Base-by-base conservation (phyloP, 2,888 invertebrate species). In the Leistus spinibarbis region DNA sequence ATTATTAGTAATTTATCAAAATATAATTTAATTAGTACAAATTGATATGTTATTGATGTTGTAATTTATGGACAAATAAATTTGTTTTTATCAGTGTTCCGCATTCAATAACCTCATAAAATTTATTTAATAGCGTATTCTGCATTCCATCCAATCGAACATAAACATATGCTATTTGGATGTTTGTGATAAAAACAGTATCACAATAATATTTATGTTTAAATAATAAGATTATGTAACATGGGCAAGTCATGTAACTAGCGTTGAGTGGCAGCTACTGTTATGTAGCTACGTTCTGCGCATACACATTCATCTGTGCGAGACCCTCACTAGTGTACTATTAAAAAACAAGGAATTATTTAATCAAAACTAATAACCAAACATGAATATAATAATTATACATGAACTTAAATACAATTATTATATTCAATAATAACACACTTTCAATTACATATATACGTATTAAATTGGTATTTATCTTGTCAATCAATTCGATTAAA, bases 91-190 rank as follows among this genome's bases (percentile, higher is more conserved):
- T 67, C 62, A 67, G 27, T 57, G 17, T 72, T 72, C 72, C 72
- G 72, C 72, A 72, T 72, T 73, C 67, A 73, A 73, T 73, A 67
- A 73, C 67, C 73, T 67, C 73, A 67, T 73, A 67, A 73, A 73
- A 16, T 68, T 19, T 17, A 60, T 54, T 54, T 40, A 40, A 40
- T 40, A 5, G 13, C 5, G 3, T 7, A 4, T 40, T 40, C 4
- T 40, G 5, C 40, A 5, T 40, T 40, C 40, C 40, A 13, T 40
- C 13, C 40, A 7, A 40, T 40, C 40, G 13, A 40, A 40, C 5
- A 40, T 7, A 40, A 40, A 5, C 40, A 40, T n/a, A n/a, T 40
- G 40, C 40, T 7, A 40, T 40, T 40, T 40, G 13, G 13, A 40
- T 40, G 7, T 40, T 40, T 40, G 2, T 13, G 40, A 40, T 40